A percentile compares a stretch with the other conserved stretches of the same genome.
phyloP scores from a whole-genome alignment of 2,888 invertebrate genomes.

The Yponomeuta malinellus region DNA sequence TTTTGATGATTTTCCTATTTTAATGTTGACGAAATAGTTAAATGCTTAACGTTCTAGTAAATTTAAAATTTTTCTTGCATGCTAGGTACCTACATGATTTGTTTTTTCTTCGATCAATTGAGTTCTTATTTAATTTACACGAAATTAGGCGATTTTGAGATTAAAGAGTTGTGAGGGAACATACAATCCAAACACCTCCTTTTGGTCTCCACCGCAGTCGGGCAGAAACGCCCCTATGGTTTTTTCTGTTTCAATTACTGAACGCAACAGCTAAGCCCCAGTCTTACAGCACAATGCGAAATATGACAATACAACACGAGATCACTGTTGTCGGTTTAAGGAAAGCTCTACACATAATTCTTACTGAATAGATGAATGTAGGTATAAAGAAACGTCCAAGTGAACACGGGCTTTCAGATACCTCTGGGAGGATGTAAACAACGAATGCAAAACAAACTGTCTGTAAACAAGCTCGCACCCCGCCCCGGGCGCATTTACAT shows the following conservation, averaged over 20 bases:
- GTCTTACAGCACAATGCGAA: not conserved
- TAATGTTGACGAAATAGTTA: too few relatives aligned
- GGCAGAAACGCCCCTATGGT: not conserved
- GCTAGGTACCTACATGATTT: too few relatives aligned
- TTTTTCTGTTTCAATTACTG: not conserved
- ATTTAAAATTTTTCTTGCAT: too few relatives aligned
- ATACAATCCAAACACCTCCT: too few relatives aligned
- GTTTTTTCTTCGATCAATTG: too few relatives aligned
- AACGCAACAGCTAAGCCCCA: not conserved
- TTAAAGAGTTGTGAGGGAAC: too few relatives aligned
- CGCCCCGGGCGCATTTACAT: constrained; percentile 24
- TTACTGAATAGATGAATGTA: not conserved
- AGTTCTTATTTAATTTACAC: too few relatives aligned
- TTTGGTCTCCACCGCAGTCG: too few relatives aligned
- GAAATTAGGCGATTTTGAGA: too few relatives aligned
- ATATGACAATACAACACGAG: not conserved
- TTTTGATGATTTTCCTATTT: too few relatives aligned
- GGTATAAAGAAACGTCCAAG: not conserved
- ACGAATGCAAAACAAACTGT: constrained; percentile 27
- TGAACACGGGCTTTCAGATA: constrained; percentile 16
- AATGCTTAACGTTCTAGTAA: too few relatives aligned
- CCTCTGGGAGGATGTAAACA: constrained; percentile 21
- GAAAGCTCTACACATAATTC: constrained; percentile 1
- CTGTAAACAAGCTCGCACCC: constrained; percentile 24
- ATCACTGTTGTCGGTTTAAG: not conserved